Base-by-base conservation (phyloP, 2,888 invertebrate genomes). In the Scrobipalpa atriplicella region DNA sequence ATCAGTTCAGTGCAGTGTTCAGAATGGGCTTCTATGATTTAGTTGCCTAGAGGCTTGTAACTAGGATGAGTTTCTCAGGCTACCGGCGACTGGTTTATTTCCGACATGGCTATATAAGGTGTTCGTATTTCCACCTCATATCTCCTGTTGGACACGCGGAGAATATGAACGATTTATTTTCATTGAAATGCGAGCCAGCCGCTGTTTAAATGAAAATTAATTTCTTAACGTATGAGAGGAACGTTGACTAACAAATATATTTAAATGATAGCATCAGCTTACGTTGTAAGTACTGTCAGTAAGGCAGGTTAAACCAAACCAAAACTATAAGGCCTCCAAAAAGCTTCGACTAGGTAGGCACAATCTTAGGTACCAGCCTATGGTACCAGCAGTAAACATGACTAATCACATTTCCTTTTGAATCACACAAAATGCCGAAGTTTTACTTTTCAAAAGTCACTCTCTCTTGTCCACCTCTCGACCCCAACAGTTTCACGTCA, bases 21-120 rank as follows among this genome's bases (percentile, higher is more conserved):
- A 81, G 86, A 87, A 89, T 88, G 83, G 85, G 85, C 85, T 83
- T 85, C 83, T 86, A 86, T 87, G 87, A 89, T 89, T 86, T 86
- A 88, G 81, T 79, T 86, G 79, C 83, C 83, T 80, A 75, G 75
- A 81, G 81, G 84, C 79, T 76, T 68, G 72, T 64, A 73, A 75
- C 80, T 77, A 77, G 75, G 68, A 69, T 72, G 71, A 79, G 84
- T 90, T 92, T 91, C 92, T 90, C 90, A 91, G 85, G 87, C 89
- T 85, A 83, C 85, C 75, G 78, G 81, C 73, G 81, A 89, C 89
- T 86, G 81, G 90, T 88, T 85, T 78, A 78, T 85, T 86, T 87
- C 88, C 87, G 81, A 84, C 83, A 85, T 81, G 74, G 76, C 89
- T 88, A 85, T 86, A 90, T 89, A 89, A 82, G 88, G 90, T 79